These are phyloP conservation scores for Aphis gossypii DNA, from an alignment of 1,140 invertebrate genomes.

Conservation along the genomic window DNA sequence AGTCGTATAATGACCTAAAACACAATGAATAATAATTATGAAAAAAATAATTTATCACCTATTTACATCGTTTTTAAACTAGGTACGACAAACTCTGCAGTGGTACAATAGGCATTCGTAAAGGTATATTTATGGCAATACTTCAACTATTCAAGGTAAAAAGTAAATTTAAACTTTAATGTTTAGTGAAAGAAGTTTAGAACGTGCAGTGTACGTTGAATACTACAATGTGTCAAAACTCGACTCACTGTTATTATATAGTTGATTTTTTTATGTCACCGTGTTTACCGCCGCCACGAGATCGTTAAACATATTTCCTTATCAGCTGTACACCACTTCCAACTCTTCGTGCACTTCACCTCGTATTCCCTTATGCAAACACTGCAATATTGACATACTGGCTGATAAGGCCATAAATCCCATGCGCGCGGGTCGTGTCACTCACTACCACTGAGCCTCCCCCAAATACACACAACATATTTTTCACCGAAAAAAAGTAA, in stretches of 20 bases:
- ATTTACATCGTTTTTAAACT: not conserved
- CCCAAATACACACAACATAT: slow-evolving; percentile 1
- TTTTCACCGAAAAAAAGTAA: slow-evolving; percentile 8
- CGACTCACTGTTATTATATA: not conserved
- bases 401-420: slow-evolving; percentile 52
- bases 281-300: slow-evolving; percentile 49
- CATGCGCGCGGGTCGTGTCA: slow-evolving; percentile 18
- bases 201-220: not conserved
- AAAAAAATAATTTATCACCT: not conserved
- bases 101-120: not conserved
- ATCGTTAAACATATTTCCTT: slow-evolving; percentile 43
- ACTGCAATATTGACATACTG: slow-evolving; percentile 52
- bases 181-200: not conserved
- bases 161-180: slow-evolving; percentile 20
- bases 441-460: not conserved
- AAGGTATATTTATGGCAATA: not conserved
- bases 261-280: slow-evolving; percentile 52
- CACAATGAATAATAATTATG: not conserved
- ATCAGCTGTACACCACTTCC: slow-evolving; percentile 33
- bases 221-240: slow-evolving; percentile 25
- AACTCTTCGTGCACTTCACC: slow-evolving; percentile 38
- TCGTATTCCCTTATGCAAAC: slow-evolving; percentile 35
- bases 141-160: slow-evolving; percentile 33
- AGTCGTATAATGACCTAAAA: not conserved
- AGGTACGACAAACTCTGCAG: not conserved